These are phyloP conservation scores for Tanaodytes sp. DNA, from an alignment of 2,888 invertebrate genomes.

Conservation along the genomic window DNA sequence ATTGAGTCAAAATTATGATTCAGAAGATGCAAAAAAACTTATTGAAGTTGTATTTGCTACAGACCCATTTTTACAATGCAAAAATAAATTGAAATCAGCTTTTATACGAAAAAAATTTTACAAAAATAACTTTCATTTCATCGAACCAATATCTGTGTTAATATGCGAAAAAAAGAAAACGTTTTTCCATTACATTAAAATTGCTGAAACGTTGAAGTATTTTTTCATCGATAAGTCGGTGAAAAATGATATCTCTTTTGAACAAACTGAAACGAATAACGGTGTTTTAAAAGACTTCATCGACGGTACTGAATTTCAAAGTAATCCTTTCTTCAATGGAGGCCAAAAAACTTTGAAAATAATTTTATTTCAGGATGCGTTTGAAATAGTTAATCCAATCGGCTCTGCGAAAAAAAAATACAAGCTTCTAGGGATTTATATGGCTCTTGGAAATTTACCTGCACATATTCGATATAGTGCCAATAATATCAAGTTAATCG, in stretches of 20 bases:
- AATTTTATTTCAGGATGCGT: conserved; percentile 54
- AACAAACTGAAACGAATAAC: not conserved
- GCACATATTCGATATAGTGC: not conserved
- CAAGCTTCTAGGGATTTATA: not conserved
- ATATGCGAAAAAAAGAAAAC: too few species aligned
- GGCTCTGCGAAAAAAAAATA: conserved; percentile 59
- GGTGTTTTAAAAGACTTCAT: not conserved
- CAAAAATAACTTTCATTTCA: not conserved
- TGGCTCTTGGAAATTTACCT: not conserved
- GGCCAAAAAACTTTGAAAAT: not conserved
- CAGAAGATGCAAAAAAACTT: not conserved
- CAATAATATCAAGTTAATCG: conserved; percentile 54
- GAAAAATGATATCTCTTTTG: not conserved
- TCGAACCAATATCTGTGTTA: conserved; percentile 1
- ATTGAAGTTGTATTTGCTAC: not conserved
- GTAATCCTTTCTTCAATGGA: not conserved
- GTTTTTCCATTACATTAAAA: not conserved
- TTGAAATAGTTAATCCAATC: conserved; percentile 62
- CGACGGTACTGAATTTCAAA: not conserved
- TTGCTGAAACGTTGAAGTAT: not conserved
- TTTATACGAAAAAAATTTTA: conserved; percentile 9
- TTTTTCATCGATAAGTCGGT: not conserved
- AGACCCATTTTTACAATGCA: not conserved
- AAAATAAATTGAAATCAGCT: not conserved
- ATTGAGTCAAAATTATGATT: too few species aligned